phyloP scores from a whole-genome alignment of 1,140 invertebrate species.

The Drosophila ironensis region DNA sequence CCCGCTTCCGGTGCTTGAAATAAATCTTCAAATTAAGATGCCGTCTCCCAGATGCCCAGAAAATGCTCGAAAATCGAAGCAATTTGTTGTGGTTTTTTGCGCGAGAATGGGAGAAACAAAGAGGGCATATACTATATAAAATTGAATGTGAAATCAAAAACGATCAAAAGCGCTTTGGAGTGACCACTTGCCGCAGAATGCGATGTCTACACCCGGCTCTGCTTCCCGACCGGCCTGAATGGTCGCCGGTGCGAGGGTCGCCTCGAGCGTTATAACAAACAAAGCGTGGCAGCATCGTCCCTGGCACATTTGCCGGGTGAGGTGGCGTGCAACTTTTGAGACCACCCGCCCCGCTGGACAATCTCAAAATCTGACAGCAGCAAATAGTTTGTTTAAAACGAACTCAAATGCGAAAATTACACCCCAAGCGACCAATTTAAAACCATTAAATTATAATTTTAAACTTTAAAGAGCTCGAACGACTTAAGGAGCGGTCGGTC shows the following conservation, averaged over 20 bases:
- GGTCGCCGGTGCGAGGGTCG: too few relatives aligned
- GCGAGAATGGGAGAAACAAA: constrained; percentile 56
- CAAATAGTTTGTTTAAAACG: constrained; percentile 60
- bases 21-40: constrained; percentile 77
- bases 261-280: too few relatives aligned
- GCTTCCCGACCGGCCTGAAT: too few relatives aligned
- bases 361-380: constrained; percentile 45
- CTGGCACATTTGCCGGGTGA: too few relatives aligned
- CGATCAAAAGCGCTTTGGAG: constrained; percentile 73
- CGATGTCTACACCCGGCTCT: constrained; percentile 55
- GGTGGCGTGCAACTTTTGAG: background rate
- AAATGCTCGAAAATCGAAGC: constrained; percentile 75
- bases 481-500: constrained; percentile 27
- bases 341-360: constrained; percentile 19
- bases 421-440: constrained; percentile 80
- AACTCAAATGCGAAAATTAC: constrained; percentile 81
- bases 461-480: constrained; percentile 67
- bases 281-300: too few relatives aligned
- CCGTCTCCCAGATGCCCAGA: constrained; percentile 61
- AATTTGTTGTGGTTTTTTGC: constrained; percentile 34
- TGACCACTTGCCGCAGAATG: constrained; percentile 75
- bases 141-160: constrained; percentile 66
- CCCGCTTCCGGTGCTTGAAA: constrained; percentile 73
- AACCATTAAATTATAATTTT: constrained; percentile 80
- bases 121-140: constrained; percentile 30